Evolutionary conservation across 1,140 invertebrate species (phyloP).

Genomic region (Drosophila bocki): DNA sequence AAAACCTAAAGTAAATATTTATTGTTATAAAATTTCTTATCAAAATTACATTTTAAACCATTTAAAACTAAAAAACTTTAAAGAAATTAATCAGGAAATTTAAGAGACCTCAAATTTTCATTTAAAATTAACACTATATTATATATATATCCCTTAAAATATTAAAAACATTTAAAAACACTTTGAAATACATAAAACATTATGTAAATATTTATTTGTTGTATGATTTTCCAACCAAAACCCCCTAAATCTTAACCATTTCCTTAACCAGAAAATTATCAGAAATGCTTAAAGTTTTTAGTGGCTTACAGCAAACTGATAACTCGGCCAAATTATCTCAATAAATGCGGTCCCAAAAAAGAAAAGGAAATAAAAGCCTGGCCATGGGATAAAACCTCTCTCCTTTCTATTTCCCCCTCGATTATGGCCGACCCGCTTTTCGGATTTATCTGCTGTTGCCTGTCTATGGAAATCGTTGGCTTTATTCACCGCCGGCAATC

Average conservation of each 20-base stretch:
- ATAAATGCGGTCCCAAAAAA: neutral
- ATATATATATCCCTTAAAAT: neutral
- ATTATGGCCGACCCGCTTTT: neutral
- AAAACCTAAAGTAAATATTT: too few relatives aligned
- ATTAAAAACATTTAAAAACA: neutral
- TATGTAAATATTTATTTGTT: neutral
- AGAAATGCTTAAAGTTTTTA: conserved; percentile 1
- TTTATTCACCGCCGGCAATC: conserved; percentile 54
- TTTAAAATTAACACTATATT: too few relatives aligned
- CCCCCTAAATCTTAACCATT: neutral
- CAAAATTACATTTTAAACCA: too few relatives aligned
- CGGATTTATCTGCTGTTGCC: conserved; percentile 32
- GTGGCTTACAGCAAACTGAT: conserved; percentile 7
- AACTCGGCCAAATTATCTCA: conserved; percentile 13
- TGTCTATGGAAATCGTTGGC: conserved; percentile 17
- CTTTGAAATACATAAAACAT: too few relatives aligned
- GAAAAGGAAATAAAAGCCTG: conserved; percentile 11
- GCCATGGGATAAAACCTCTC: neutral
- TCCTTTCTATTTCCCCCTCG: neutral
- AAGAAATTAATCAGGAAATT: too few relatives aligned
- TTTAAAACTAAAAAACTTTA: too few relatives aligned
- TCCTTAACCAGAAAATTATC: neutral
- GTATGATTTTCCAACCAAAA: neutral
- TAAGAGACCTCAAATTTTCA: too few relatives aligned
- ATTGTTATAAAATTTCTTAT: too few relatives aligned